These are phyloP conservation scores for Rhagium mordax DNA, from an alignment of 2,888 invertebrate species.

Conservation along the genomic window DNA sequence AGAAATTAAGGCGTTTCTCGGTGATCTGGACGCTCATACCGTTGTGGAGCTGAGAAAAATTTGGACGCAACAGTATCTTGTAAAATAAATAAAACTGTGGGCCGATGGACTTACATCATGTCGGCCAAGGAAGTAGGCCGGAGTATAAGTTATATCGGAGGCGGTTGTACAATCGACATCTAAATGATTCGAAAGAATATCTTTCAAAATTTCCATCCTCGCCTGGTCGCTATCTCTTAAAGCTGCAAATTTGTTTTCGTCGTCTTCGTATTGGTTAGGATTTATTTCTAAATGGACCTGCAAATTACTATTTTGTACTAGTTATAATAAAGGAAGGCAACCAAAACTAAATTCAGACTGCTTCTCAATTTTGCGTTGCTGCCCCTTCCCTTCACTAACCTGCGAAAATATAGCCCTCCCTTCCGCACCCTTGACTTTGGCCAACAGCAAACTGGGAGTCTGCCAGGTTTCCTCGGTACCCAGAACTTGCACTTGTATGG, in stretches of 20 bases:
- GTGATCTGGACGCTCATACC: no score
- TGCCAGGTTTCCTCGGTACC: constrained; percentile 92
- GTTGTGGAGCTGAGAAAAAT: no score
- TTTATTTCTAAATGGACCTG: constrained; percentile 88
- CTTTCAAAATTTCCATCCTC: constrained; percentile 84
- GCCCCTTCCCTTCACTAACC: constrained; percentile 66
- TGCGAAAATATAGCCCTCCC: constrained; percentile 88
- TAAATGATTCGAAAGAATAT: constrained; percentile 81
- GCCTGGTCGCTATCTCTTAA: constrained; percentile 78
- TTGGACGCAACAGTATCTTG: no score
- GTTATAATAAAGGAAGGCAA: no score
- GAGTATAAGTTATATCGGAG: constrained; percentile 70
- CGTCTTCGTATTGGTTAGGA: constrained; percentile 78
- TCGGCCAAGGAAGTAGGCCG: constrained; percentile 85
- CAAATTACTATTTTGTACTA: constrained; percentile 21
- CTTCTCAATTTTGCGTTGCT: constrained; percentile 36
- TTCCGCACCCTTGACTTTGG: constrained; percentile 75
- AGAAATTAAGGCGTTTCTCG: no score
- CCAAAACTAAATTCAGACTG: no score
- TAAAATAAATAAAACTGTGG: no score
- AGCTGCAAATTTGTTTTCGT: constrained; percentile 74
- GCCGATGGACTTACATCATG: constrained; percentile 79
- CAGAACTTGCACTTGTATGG: constrained; percentile 82
- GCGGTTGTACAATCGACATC: constrained; percentile 75
- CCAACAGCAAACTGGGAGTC: constrained; percentile 85